phyloP scores from a whole-genome alignment of 2,888 invertebrate genomes.

The Athalia circularis region DNA sequence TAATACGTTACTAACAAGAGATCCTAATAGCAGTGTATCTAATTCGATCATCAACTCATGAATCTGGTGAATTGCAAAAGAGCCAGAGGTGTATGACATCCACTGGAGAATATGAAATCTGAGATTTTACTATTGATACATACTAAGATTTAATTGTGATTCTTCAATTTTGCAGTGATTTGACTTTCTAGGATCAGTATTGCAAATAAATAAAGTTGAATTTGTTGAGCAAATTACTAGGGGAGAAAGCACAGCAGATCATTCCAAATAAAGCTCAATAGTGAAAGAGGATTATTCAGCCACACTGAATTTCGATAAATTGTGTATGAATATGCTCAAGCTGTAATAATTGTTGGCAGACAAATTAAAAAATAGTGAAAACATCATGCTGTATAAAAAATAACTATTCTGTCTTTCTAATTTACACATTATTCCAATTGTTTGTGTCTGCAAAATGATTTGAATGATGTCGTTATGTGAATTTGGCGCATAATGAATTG shows the following conservation, averaged over 20 bases:
- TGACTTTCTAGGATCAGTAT: background rate
- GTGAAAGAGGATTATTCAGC: slow-evolving; percentile 19
- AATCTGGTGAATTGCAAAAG: background rate
- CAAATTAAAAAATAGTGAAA: slow-evolving; percentile 14
- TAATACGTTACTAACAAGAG: background rate
- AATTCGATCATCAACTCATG: background rate
- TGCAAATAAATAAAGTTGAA: slow-evolving; percentile 7
- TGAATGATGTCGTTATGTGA: background rate
- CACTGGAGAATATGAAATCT: background rate
- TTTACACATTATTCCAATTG: background rate
- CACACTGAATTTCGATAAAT: slow-evolving; percentile 12
- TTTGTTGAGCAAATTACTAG: background rate
- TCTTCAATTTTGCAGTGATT: background rate
- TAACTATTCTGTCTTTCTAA: slow-evolving; percentile 2
- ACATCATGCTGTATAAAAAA: slow-evolving; percentile 27
- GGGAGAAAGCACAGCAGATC: slow-evolving; percentile 9
- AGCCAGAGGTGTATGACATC: background rate
- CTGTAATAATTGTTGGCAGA: background rate
- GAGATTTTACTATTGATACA: background rate
- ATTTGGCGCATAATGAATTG: background rate
- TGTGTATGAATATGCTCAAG: slow-evolving; percentile 12
- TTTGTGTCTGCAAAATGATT: background rate
- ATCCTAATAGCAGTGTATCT: background rate
- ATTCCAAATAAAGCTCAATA: slow-evolving; percentile 29
- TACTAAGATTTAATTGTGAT: background rate